A percentile compares a stretch with the other conserved stretches of the same genome.
Evolutionary conservation across 2,797 vertebrate species (phyloP).

Genomic region (Pyrocephalus nanus): DNA sequence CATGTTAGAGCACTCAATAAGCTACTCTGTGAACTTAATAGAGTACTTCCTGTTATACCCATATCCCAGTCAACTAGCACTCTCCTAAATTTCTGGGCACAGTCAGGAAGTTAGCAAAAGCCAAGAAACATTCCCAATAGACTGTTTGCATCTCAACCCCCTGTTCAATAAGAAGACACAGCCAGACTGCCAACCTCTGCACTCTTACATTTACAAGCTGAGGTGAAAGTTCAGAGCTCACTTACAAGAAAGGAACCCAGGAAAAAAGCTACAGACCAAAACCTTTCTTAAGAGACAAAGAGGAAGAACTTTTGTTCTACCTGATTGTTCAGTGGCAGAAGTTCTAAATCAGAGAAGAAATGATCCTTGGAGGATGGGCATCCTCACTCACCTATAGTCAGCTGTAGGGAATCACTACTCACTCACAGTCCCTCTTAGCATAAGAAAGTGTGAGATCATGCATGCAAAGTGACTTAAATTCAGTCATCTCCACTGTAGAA

Average conservation of each 20-base stretch:
- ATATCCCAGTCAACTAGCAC: neutral
- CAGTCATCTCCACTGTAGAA: neutral
- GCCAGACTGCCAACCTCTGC: neutral
- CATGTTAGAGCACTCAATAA: neutral
- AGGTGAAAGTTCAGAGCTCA: neutral
- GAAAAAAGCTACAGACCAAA: neutral
- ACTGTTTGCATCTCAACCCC: neutral
- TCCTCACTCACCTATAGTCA: neutral
- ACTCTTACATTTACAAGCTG: neutral
- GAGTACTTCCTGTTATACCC: neutral
- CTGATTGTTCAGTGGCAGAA: neutral
- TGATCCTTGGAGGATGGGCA: neutral
- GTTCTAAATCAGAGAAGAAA: neutral
- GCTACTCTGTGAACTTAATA: neutral
- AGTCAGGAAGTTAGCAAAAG: neutral
- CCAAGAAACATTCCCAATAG: neutral
- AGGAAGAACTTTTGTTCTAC: neutral
- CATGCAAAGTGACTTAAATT: neutral
- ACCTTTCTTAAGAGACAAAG: neutral
- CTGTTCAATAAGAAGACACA: neutral
- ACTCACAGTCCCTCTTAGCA: neutral
- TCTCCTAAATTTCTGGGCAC: neutral
- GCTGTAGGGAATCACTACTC: neutral
- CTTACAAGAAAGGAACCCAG: neutral
- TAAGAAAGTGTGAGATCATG: neutral